Percentiles rank a stretch among this genome's conserved stretches.
Evolutionary conservation across 2,113 vertebrate genomes (phyloP).

Genomic region (Bufo gargarizans): DNA sequence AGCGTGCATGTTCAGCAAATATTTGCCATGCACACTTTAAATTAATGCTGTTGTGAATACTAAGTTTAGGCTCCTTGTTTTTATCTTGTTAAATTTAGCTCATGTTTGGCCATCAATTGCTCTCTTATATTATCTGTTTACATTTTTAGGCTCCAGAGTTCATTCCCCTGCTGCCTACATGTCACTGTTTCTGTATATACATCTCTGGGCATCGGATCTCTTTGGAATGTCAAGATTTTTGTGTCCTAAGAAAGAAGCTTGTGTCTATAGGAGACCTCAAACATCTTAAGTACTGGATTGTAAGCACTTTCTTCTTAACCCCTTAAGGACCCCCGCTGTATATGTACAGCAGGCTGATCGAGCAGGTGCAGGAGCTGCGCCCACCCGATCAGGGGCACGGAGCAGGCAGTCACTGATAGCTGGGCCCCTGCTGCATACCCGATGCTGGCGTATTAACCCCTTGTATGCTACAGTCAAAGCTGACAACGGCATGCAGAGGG

Average conservation of each 20-base stretch:
- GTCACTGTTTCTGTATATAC: conserved; percentile 28
- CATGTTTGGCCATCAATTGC: conserved; percentile 26
- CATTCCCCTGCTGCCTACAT: conserved; percentile 8
- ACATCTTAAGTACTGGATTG: not conserved
- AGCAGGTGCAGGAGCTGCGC: no score
- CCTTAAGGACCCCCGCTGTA: no score
- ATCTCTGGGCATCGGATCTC: not conserved
- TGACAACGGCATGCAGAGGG: no score
- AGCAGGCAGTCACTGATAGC: no score
- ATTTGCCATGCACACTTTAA: not conserved
- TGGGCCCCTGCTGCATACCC: no score
- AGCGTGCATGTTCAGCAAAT: not conserved
- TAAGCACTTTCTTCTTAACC: not conserved
- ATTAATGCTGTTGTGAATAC: not conserved
- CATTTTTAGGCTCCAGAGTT: conserved; percentile 12
- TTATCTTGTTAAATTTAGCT: conserved; percentile 31
- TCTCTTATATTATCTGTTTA: conserved; percentile 26
- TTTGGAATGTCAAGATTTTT: conserved; percentile 18
- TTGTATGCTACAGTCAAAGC: no score
- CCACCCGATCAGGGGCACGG: no score
- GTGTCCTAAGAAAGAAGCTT: not conserved
- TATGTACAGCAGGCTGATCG: no score
- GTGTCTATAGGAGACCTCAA: not conserved
- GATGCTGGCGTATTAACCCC: no score
- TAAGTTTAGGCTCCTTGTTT: not conserved